Evolutionary conservation across 92 coral and sea anemone genomes (phyloP).

Genomic region (Umimayanthus chanpuru): DNA sequence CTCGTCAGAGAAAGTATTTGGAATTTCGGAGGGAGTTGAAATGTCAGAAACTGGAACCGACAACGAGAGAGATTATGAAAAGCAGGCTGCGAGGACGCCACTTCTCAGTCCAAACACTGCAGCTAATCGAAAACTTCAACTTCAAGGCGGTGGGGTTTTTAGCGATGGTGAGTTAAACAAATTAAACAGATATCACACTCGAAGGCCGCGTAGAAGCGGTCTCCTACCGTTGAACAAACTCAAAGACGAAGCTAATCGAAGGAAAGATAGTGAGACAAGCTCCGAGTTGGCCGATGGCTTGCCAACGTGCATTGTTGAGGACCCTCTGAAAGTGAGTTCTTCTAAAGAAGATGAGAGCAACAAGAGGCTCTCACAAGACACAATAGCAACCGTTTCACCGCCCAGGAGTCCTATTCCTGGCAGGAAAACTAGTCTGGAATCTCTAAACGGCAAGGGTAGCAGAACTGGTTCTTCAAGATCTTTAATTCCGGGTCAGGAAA

Average conservation of each 20-base stretch:
- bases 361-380: neutral
- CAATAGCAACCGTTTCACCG: slow-evolving; percentile 6
- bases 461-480: neutral
- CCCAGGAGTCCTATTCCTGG: slow-evolving; percentile 16
- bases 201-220: slow-evolving; percentile 27
- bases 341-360: neutral
- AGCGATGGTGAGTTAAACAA: slow-evolving; percentile 11
- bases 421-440: neutral
- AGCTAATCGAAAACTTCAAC: slow-evolving; percentile 33
- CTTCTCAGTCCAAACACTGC: slow-evolving; percentile 34
- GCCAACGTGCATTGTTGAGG: neutral
- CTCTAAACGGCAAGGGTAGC: neutral
- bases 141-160: slow-evolving; percentile 21
- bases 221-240: neutral
- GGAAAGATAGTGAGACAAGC: neutral
- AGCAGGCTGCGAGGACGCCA: neutral
- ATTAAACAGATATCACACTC: neutral
- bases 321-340: neutral
- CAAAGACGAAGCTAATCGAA: slow-evolving; percentile 3
- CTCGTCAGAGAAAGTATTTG: slow-evolving; percentile 29
- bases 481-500: neutral
- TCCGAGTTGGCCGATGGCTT: neutral
- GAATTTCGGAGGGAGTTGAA: slow-evolving; percentile 29
- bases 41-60: slow-evolving; percentile 33
- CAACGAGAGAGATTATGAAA: slow-evolving; percentile 10